Base-by-base conservation (phyloP, 1,140 invertebrate genomes). In the Dendroctonus ponderosae region DNA sequence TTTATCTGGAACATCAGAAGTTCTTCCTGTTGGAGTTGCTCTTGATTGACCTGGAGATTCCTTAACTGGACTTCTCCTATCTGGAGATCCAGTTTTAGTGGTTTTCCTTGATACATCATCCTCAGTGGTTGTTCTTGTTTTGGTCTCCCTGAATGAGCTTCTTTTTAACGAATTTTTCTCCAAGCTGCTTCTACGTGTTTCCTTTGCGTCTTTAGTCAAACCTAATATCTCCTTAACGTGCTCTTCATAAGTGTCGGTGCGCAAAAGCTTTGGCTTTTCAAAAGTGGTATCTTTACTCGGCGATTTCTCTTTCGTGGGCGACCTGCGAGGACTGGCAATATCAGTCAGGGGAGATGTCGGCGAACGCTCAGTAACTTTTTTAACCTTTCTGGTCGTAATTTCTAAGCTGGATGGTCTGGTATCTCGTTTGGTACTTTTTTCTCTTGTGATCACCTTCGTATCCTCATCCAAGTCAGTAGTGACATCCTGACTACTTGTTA, bases 211-310 rank as follows among this genome's bases (percentile, higher is more conserved):
- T 40, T 78, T 78, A 48, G 79, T 80, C 77, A 87, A 85, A 6
- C 86, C 86, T 43, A 88, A 74, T 65, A 88, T 86, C 71, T 87
- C 83, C 39, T 83, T 78, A 70, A 86, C 87, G n/a, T 86, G 79
- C 77, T 87, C 86, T 78, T 87, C 86, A 60, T 87, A 88, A n/a
- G 86, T 87, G 76, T 88, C 86, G 44, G 84, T 83, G 71, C 86
- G n/a, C 15, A 63, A n/a, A 38, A 54, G 39, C 64, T 62, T 62
- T n/a, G 69, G 63, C 40, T 37, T 59, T 38, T 72, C 69, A 49
- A 48, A 48, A 9, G 44, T 51, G 38, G 64, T 57, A 12, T 68
- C 67, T 62, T 67, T 69, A 8, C 44, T 54, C 44, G 68, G 65
- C 14, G 71, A 66, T 50, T 61, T 70, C 14, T 70, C 56, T 63